Conservation (phyloP, 37 sponge, comb jelly and placozoan species). For the Diacarnus erythraeanus region DNA sequence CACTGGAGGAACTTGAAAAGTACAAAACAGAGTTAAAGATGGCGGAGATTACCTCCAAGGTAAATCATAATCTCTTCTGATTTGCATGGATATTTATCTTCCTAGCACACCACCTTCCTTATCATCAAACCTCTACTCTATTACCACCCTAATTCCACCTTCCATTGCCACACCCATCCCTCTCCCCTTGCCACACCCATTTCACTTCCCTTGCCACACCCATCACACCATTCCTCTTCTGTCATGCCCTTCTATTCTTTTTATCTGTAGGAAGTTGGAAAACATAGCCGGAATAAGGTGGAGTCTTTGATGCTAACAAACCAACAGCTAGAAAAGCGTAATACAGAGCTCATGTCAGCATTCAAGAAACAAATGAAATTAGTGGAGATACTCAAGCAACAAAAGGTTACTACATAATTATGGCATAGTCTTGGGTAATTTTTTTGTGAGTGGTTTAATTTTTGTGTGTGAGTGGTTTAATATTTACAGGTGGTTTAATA, state of each 20-base stretch:
- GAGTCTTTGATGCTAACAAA: conserved; percentile 70
- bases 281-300: conserved; percentile 63
- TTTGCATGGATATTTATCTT: not conserved
- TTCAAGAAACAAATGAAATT: conserved; percentile 98
- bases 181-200: not conserved
- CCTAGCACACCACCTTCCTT: not conserved
- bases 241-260: not conserved
- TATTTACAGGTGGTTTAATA: no score
- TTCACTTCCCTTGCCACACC: not conserved
- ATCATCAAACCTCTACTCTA: not conserved
- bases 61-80: no score
- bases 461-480: no score
- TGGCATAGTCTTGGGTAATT: no score
- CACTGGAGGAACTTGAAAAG: conserved; percentile 91
- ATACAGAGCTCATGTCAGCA: conserved; percentile 86
- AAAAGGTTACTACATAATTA: no score
- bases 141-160: not conserved
- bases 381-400: conserved; percentile 94
- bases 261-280: conserved; percentile 43
- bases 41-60: no score
- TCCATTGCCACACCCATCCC: no score
- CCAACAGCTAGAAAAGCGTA: conserved; percentile 89
- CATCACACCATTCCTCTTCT: not conserved
- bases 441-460: no score
- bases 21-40: conserved; percentile 76